Percentiles rank a stretch among this genome's conserved stretches.
phyloP scores from a whole-genome alignment of 2,797 vertebrate genomes.

The Astyanax mexicanus region DNA sequence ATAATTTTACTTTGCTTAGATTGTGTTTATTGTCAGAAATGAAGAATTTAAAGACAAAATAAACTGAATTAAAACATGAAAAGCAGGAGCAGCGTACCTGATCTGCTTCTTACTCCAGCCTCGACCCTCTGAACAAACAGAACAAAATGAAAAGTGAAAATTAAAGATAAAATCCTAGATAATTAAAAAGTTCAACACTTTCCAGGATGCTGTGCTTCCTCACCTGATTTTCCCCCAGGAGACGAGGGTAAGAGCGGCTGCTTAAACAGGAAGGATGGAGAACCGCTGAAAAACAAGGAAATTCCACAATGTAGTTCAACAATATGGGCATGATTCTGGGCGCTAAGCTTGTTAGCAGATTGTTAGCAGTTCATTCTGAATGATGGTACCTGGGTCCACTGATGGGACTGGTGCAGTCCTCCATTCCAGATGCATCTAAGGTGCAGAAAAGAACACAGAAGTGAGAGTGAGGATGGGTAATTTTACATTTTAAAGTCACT shows the following conservation, averaged over 20 bases:
- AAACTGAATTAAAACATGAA: not conserved
- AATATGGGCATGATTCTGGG: not conserved
- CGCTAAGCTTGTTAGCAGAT: too few relatives aligned
- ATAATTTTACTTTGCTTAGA: too few relatives aligned
- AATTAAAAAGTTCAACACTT: not conserved
- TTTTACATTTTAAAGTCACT: too few relatives aligned
- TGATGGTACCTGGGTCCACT: conserved; percentile 69
- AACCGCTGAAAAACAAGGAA: conserved; percentile 72
- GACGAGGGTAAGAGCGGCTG: conserved; percentile 84
- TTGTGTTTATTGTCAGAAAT: too few relatives aligned
- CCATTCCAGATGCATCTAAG: conserved; percentile 76
- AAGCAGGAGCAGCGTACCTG: conserved; percentile 75
- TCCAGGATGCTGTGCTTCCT: conserved; percentile 48
- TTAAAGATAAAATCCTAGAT: too few relatives aligned
- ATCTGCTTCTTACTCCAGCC: conserved; percentile 89
- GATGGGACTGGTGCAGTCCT: conserved; percentile 76
- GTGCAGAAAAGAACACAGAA: too few relatives aligned
- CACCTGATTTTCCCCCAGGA: conserved; percentile 78
- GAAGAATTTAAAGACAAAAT: too few relatives aligned
- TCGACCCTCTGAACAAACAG: conserved; percentile 80
- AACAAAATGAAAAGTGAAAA: conserved; percentile 9
- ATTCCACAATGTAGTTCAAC: not conserved
- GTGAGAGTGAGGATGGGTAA: too few relatives aligned
- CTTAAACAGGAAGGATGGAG: conserved; percentile 85
- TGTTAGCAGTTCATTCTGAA: not conserved